These are phyloP conservation scores for Malurus melanocephalus DNA, from an alignment of 2,113 vertebrate genomes.

Conservation along the genomic window DNA sequence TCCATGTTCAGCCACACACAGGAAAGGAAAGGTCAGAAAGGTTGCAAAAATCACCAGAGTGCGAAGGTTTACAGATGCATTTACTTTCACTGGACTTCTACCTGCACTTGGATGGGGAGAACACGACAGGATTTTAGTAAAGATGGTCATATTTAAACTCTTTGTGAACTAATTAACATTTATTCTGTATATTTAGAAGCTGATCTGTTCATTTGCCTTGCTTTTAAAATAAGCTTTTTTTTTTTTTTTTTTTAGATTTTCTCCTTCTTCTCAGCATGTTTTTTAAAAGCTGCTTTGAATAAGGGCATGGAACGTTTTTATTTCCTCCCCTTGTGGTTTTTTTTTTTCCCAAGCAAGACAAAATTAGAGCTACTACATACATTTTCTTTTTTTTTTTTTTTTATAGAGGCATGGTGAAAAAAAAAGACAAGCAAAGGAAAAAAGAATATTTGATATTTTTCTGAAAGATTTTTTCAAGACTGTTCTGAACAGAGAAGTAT, in stretches of 20 bases:
- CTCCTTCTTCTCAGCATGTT: no score
- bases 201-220: neutral
- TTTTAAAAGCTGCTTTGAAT: no score
- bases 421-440: neutral
- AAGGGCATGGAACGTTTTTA: no score
- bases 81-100: neutral
- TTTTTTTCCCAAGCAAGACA: no score
- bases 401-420: neutral
- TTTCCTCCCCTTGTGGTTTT: no score
- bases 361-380: no score
- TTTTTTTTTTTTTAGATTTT: neutral
- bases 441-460: neutral
- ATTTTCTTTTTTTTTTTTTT: neutral
- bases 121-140: neutral
- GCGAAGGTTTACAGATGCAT: neutral
- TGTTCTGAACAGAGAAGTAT: neutral
- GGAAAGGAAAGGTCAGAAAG: neutral
- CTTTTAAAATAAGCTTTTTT: neutral
- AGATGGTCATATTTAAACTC: neutral
- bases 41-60: neutral
- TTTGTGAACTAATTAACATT: neutral
- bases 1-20: neutral
- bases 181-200: neutral
- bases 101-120: neutral
- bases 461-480: neutral